Percentiles rank a stretch among this genome's conserved stretches.
These are phyloP conservation scores for Anas bernieri DNA, from an alignment of 2,797 vertebrate species.

Conservation along the genomic window DNA sequence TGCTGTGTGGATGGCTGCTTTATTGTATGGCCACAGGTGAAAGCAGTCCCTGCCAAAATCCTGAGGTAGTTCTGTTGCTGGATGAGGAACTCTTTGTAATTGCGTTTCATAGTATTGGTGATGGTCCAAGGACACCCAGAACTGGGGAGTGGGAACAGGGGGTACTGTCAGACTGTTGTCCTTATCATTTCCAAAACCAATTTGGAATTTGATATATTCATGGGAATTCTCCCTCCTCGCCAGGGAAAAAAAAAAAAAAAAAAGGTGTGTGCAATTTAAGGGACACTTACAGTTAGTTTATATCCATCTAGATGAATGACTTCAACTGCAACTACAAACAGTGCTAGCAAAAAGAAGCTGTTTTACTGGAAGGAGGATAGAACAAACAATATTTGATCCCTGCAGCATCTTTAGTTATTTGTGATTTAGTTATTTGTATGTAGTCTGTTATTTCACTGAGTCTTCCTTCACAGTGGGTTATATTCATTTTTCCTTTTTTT, in stretches of 20 bases:
- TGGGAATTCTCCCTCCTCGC: background rate
- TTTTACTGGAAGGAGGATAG: background rate
- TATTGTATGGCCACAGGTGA: background rate
- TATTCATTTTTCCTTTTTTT: background rate
- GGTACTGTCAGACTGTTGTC: background rate
- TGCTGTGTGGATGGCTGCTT: background rate
- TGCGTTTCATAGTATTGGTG: fast-evolving
- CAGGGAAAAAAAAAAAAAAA: background rate
- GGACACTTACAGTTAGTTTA: background rate
- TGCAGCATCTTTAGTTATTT: background rate
- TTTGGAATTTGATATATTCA: background rate
- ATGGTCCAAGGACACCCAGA: background rate
- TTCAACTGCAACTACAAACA: background rate
- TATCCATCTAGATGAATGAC: background rate
- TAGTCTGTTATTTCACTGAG: background rate
- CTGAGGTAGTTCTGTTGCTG: background rate
- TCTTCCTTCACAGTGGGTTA: background rate
- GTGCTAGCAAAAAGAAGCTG: background rate
- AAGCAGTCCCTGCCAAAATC: background rate
- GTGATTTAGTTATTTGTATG: background rate
- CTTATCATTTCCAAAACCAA: background rate
- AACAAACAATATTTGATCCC: background rate
- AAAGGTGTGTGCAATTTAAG: background rate
- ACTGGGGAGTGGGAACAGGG: background rate
- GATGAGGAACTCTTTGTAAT: background rate